phyloP scores from a whole-genome alignment of 1,140 invertebrate species.

The Glossosoma conforme region DNA sequence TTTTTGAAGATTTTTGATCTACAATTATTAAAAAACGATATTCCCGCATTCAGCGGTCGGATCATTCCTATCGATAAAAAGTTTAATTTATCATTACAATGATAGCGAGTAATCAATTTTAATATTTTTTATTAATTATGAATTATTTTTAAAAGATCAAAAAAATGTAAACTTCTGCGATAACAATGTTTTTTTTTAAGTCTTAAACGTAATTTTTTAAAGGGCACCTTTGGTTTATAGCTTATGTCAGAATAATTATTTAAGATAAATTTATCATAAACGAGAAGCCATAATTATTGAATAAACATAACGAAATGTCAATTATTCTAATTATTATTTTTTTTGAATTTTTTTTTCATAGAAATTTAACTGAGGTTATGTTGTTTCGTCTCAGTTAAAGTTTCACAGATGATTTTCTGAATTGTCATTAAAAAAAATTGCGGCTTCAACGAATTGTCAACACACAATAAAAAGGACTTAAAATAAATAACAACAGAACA shows the following conservation, averaged over 20 bases:
- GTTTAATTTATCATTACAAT: constrained; percentile 5
- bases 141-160: constrained; percentile 18
- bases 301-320: constrained; percentile 4
- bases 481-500: constrained; percentile 29
- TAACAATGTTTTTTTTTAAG: constrained; percentile 27
- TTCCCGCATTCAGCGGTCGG: too few species aligned
- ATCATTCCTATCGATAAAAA: not conserved
- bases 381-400: too few species aligned
- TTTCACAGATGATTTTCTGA: too few species aligned
- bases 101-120: constrained; percentile 14
- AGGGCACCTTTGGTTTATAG: constrained; percentile 56
- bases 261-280: constrained; percentile 21
- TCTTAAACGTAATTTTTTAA: constrained; percentile 43
- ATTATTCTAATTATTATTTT: too few species aligned
- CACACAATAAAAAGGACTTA: constrained; percentile 9
- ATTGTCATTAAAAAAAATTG: not conserved
- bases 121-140: constrained; percentile 5
- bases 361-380: too few species aligned
- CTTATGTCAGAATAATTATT: constrained; percentile 41
- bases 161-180: constrained; percentile 16
- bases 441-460: not conserved
- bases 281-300: constrained; percentile 13
- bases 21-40: too few species aligned
- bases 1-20: too few species aligned
- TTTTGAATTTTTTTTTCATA: too few species aligned